These are phyloP conservation scores for Saccopteryx leptura DNA, from an alignment of 2,113 vertebrate genomes.

Conservation along the genomic window DNA sequence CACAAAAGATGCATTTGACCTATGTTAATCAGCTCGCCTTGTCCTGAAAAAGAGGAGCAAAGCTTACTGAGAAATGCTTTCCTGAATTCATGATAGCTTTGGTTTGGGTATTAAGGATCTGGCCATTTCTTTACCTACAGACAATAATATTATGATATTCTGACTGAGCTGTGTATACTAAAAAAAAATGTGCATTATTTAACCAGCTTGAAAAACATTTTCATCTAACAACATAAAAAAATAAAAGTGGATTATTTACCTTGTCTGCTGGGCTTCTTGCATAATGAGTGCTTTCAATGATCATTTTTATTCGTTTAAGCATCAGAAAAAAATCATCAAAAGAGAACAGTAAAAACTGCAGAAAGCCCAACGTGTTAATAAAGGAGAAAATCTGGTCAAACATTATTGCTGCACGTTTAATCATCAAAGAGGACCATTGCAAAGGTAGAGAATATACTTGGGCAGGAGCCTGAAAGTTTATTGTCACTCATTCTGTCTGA, in stretches of 20 bases:
- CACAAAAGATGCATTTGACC: neutral
- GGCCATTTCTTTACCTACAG: neutral
- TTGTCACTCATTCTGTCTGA: neutral
- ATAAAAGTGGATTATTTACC: neutral
- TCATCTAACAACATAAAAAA: neutral
- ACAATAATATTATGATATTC: neutral
- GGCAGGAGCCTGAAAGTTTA: neutral
- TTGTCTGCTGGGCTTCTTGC: neutral
- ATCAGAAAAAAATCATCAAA: neutral
- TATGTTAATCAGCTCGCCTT: neutral
- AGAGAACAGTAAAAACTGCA: neutral
- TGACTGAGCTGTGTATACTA: neutral
- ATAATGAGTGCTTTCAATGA: neutral
- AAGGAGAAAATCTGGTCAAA: neutral
- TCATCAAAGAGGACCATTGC: neutral
- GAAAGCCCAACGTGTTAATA: conserved; percentile 6
- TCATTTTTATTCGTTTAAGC: neutral
- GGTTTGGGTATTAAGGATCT: neutral
- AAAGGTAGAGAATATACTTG: neutral
- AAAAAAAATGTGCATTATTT: neutral
- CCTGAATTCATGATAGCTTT: neutral
- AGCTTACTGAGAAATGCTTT: neutral
- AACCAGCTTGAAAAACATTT: neutral
- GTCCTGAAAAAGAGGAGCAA: neutral
- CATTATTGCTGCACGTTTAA: neutral